Evolutionary conservation across 2,888 invertebrate genomes (phyloP), one percentile per base, ranked within the genome.

Genomic region (Lumbricus terrestris): DNA sequence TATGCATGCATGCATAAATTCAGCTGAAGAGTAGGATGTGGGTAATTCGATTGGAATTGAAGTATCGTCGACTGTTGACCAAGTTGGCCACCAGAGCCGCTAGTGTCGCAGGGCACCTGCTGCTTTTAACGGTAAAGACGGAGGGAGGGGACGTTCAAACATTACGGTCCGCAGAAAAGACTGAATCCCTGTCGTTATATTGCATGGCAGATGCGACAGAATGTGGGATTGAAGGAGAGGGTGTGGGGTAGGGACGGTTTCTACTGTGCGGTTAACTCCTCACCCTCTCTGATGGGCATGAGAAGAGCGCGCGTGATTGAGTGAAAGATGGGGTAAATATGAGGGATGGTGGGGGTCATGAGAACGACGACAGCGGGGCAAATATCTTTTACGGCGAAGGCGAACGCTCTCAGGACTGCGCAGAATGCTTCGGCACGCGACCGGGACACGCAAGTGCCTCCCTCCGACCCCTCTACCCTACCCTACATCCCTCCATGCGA

Each of bases 351-450:
- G 83, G 83, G 85, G 34, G 85, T 85, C 85, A 85, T 85, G 85
- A 85, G 85, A 85, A 85, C 83, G 5, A 33, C 35, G 34, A 83
- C 47, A 16, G 16, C 16, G 23, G 47, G 47, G 47, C 20, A 47
- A 47, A 20, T 47, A 23, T 47, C 47, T 47, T 47, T 47, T 20
- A 47, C 47, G 23, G 69, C 29, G 16, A 11, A 29, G 18, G 15
- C 16, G 11, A n/a, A 35, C 37, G 35, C 37, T 85, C 85, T 37
- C 85, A 85, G 85, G 85, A 85, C 85, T 85, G 34, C n/a, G 37
- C 85, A 85, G 34, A 85, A 34, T 33, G 85, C 37, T 18, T 85
- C 85, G 85, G 85, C 85, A 85, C 85, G 85, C 85, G 85, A 85
- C 85, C 85, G 85, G 35, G 35, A 35, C 85, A 85, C 85, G 85